Base-by-base conservation (phyloP, 1,140 invertebrate species). In the Trichoplusia ni region DNA sequence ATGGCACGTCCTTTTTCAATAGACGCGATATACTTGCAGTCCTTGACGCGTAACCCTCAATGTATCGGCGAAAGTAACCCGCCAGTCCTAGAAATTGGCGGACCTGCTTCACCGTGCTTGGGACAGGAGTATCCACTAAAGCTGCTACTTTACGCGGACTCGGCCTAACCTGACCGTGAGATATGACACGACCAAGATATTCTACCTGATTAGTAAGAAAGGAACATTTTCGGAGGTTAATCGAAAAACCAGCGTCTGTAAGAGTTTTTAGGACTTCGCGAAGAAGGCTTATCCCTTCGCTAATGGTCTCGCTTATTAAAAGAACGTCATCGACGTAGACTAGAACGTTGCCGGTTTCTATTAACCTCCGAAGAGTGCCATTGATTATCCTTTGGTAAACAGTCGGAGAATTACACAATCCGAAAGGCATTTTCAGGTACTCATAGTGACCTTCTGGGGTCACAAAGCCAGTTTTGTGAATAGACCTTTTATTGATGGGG, bases 341-440 rank as follows among this genome's bases (percentile, higher is more conserved):
- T 31, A 59, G 9, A 2, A 47, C 44, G 11, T 27, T 47, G 0
- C 44, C 44, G 5, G 11, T 9, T 9, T 47, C 18, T 14, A 47
- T 27, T 4, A 14, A 13, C 1, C 2, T 11, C n/a, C 47, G 47
- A 18, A 51, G 16, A 7, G 47, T 35, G n/a, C 19, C 16, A 37
- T 53, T 53, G 2, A 53, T 53, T 9, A 87, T 70, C 29, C 81
- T 58, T 51, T 90, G 81, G 54, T 92, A 92, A 2, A 82, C 79
- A 5, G 72, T 64, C 0, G 90, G 84, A 0, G 86, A 78, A 37
- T 89, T 91, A 4, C 63, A 70, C 4, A 92, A 65, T 3, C 91
- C 91, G 69, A 90, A 92, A 9, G 89, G 90, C 68, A 91, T 78
- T 42, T 76, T 66, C 1, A 72, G 40, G 62, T 73, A 92, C 64